phyloP scores from a whole-genome alignment of 2,888 invertebrate species.

The Petrolisthes manimaculis region DNA sequence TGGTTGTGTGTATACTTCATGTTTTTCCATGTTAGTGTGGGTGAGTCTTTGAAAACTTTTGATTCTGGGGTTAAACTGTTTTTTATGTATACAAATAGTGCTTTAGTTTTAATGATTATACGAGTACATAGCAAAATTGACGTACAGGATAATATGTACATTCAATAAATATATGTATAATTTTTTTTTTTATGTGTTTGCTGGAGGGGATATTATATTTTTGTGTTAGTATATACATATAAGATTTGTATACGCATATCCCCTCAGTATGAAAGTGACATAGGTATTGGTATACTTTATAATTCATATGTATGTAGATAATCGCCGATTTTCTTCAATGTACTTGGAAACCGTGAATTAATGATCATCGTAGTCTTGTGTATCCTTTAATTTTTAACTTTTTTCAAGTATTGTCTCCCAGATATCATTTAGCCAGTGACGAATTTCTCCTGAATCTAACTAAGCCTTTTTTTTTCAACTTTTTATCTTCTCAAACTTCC shows the following conservation, averaged over 20 bases:
- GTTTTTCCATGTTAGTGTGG: no score
- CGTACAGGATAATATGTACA: no score
- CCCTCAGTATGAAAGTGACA: not conserved
- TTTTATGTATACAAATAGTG: no score
- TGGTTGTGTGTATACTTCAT: no score
- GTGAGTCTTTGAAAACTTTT: no score
- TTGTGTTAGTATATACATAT: conserved; percentile 3
- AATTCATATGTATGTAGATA: conserved; percentile 11
- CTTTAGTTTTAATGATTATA: no score
- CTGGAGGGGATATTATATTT: no score
- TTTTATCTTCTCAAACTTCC: not conserved
- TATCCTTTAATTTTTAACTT: not conserved
- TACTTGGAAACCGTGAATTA: not conserved
- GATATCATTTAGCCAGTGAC: not conserved
- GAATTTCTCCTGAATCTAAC: not conserved
- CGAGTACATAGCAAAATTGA: no score
- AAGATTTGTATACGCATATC: conserved; percentile 17
- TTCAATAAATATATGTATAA: no score
- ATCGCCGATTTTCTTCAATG: not conserved
- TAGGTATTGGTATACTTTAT: not conserved
- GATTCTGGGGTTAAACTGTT: no score
- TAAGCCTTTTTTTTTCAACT: not conserved
- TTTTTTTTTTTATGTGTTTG: no score
- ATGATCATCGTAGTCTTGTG: not conserved
- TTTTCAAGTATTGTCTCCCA: not conserved